Conservation (phyloP, 2,113 vertebrate genomes). For the Pogonocichla stellata region DNA sequence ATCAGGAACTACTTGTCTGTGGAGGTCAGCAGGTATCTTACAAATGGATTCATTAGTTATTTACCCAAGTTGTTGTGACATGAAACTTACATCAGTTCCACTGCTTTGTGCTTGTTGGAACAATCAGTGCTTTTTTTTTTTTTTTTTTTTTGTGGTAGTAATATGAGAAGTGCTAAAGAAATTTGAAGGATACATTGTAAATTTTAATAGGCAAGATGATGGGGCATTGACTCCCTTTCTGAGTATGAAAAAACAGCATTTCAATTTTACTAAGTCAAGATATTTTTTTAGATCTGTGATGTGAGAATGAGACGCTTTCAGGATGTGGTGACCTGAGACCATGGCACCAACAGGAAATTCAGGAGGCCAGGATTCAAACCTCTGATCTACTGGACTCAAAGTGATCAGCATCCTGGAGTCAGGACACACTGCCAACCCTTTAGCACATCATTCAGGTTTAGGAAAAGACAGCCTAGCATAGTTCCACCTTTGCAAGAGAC, state of each 20-base stretch:
- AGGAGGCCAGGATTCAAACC: not conserved
- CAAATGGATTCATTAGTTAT: not conserved
- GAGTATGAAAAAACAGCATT: not conserved
- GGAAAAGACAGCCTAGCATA: not conserved
- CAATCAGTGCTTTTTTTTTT: not conserved
- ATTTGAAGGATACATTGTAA: not conserved
- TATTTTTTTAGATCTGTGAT: not conserved
- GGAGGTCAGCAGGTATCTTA: not conserved
- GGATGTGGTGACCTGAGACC: not conserved
- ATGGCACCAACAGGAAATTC: not conserved
- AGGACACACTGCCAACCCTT: not conserved
- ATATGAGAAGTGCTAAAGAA: not conserved
- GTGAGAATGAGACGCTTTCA: not conserved
- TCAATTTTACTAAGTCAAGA: not conserved
- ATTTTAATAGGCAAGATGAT: not conserved
- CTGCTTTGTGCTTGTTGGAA: not conserved
- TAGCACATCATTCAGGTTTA: not conserved
- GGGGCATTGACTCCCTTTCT: not conserved
- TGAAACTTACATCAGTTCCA: not conserved
- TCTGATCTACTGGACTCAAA: not conserved
- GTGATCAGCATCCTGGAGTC: not conserved
- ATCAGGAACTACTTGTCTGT: not conserved
- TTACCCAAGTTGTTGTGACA: not conserved
- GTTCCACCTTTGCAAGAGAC: not conserved
- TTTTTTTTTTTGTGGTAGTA: not conserved